phyloP scores from a whole-genome alignment of 1,140 invertebrate species.

The Trichogramma pretiosum region DNA sequence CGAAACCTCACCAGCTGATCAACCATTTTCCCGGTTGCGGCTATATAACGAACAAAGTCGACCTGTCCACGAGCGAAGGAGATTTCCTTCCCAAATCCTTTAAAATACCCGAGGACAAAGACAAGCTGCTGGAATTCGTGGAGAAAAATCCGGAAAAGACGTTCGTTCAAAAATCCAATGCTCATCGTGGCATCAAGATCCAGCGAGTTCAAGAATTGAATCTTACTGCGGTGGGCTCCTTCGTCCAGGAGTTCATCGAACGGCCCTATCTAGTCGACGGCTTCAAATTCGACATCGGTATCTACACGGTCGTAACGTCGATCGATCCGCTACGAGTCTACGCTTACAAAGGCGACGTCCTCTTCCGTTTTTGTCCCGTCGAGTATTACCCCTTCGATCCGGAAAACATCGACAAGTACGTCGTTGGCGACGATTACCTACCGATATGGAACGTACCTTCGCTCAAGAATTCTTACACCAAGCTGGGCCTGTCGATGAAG shows the following conservation, averaged over 20 bases:
- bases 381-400: conserved; percentile 89
- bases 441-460: conserved; percentile 91
- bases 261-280: conserved; percentile 76
- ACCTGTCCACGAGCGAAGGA: conserved; percentile 69
- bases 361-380: conserved; percentile 87
- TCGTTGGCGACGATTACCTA: conserved; percentile 89
- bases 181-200: conserved; percentile 81
- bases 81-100: conserved; percentile 80
- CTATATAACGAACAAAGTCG: conserved; percentile 90
- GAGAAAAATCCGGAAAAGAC: conserved; percentile 56
- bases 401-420: conserved; percentile 76
- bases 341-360: conserved; percentile 77
- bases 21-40: conserved; percentile 95
- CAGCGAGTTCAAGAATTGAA: conserved; percentile 62
- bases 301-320: conserved; percentile 88
- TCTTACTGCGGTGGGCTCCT: conserved; percentile 64
- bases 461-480: conserved; percentile 65
- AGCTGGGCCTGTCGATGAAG: conserved; percentile 76
- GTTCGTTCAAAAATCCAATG: conserved; percentile 90
- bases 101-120: conserved; percentile 69
- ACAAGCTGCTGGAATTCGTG: conserved; percentile 64
- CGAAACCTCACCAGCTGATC: conserved; percentile 70
- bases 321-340: conserved; percentile 84
- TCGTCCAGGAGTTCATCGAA: conserved; percentile 83
- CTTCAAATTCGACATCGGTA: conserved; percentile 93